Evolutionary conservation across 1,140 invertebrate species (phyloP), one percentile per base, ranked within the genome.

Genomic region (Galleria mellonella): DNA sequence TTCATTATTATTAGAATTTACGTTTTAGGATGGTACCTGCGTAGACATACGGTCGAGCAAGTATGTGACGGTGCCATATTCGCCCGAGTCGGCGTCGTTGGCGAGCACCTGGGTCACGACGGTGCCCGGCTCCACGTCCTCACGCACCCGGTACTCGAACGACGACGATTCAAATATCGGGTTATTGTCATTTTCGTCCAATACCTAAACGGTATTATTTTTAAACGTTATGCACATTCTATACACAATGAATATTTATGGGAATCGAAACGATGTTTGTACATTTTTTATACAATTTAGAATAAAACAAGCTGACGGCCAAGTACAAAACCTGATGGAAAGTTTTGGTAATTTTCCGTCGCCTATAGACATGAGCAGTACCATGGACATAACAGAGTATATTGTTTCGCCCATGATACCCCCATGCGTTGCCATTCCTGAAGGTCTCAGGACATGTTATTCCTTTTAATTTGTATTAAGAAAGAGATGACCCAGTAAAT

Each of bases 101-200:
- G 97, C 97, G 58, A 90, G 86, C 11, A 98, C 90, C 10, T 88
- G 86, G 0, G 91, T 90, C 1, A 98, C 89, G 44, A 91, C 87
- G 0, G 92, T 94, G 0, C 94, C 94, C 1, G 94, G 88, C 32
- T 89, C 87, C 0, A 91, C 90, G 71, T 96, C 91, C 85, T 98
- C 97, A 33, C 89, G 85, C 0, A 96, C 90, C 2, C 90, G 90
- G 17, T 96, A 89, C 52, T 93, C 92, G 35, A 86, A 90, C 2
- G 91, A 86, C 23, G 92, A 91, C 0, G 90, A 88, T 10, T 92
- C 83, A 63, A 97, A 97, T 58, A 93, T 91, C 0, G 95, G 95
- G 86, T 96, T 96, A 63, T 97, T 98, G 72, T 97, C 96, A 71
- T 98, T 98, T 78, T 97, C 95, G 70, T 97, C 96, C 6, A 97